Evolutionary conservation across 2,113 vertebrate species (phyloP).

Genomic region (Microcebus griseorufus): DNA sequence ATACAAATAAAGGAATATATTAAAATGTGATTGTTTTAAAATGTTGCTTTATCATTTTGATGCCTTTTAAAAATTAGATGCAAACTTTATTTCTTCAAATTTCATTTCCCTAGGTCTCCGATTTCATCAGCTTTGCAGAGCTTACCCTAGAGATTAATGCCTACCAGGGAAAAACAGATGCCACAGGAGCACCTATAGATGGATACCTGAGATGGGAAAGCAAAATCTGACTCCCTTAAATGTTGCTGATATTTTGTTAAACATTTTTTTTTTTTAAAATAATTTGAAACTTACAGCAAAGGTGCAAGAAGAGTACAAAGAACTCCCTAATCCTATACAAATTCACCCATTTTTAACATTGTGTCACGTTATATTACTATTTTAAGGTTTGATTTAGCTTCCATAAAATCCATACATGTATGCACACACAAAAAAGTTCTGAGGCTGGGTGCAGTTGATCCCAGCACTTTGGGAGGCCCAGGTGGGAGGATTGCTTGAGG

Average conservation of each 20-base stretch:
- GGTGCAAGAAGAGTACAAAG: not conserved
- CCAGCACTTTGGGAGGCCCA: too few relatives aligned
- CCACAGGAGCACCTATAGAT: not conserved
- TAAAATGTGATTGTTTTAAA: constrained; percentile 41
- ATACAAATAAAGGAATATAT: constrained; percentile 30
- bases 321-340: not conserved
- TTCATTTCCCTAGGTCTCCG: not conserved
- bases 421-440: not conserved
- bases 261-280: not conserved
- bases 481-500: too few relatives aligned
- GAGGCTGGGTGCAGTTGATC: too few relatives aligned
- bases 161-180: not conserved
- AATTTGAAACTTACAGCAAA: not conserved
- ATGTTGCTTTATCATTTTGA: not conserved
- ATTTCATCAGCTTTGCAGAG: constrained; percentile 32
- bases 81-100: not conserved
- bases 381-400: not conserved
- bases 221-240: not conserved
- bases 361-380: not conserved
- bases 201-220: not conserved
- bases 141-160: not conserved
- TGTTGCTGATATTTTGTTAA: not conserved
- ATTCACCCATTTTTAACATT: not conserved
- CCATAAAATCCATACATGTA: not conserved
- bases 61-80: constrained; percentile 9